Conservation (phyloP, 1,140 invertebrate species). For the Battus philenor region DNA sequence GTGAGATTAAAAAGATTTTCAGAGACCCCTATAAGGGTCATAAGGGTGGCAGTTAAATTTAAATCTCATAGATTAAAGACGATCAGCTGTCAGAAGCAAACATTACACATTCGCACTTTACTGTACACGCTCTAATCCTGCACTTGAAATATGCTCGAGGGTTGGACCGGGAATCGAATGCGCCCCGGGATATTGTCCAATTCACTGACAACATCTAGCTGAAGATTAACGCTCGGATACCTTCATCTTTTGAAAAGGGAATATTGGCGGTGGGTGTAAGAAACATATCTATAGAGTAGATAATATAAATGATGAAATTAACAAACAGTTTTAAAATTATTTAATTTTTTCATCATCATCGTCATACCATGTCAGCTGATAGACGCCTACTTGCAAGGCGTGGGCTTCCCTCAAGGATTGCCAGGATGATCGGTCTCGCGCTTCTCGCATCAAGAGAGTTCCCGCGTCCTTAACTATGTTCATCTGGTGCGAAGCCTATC, state of each 20-base stretch:
- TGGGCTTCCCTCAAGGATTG: too few species aligned
- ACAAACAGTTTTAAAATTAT: too few species aligned
- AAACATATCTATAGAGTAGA: conserved; percentile 19
- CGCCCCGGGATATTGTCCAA: conserved; percentile 39
- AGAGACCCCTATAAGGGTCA: conserved; percentile 22
- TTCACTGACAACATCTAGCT: conserved; percentile 38
- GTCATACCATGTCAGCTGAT: too few species aligned
- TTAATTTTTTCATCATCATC: too few species aligned
- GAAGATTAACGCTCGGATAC: conserved; percentile 45
- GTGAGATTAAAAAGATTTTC: conserved; percentile 57
- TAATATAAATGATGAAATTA: too few species aligned
- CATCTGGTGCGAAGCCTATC: too few species aligned
- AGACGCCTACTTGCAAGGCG: too few species aligned
- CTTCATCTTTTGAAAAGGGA: conserved; percentile 22
- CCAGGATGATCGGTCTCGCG: too few species aligned
- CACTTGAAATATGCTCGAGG: conserved; percentile 63
- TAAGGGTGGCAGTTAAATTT: conserved; percentile 53
- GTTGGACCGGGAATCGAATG: conserved; percentile 25
- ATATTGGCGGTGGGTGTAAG: not conserved
- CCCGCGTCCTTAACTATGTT: too few species aligned
- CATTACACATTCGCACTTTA: conserved; percentile 62
- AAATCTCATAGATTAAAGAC: conserved; percentile 54
- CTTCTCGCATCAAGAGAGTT: too few species aligned
- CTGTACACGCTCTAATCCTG: conserved; percentile 58
- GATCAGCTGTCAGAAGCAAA: conserved; percentile 60